Evolutionary conservation across 2,888 invertebrate species (phyloP).

Genomic region (Diaphora mendica): DNA sequence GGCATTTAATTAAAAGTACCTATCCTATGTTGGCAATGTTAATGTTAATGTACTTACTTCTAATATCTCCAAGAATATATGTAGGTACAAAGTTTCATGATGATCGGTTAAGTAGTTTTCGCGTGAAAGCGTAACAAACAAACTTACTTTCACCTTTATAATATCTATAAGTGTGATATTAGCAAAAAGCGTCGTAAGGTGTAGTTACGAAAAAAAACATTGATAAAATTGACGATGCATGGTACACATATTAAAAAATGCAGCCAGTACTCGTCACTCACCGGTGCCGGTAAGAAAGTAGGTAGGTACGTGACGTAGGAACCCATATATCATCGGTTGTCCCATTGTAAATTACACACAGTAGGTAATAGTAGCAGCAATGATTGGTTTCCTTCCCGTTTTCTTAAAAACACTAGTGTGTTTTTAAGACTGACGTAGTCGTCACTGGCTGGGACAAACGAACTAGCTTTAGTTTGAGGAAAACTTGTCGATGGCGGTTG

Average conservation of each 20-base stretch:
- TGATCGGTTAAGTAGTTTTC: too few species aligned
- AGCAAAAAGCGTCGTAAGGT: neutral
- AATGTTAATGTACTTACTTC: too few species aligned
- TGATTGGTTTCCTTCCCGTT: neutral
- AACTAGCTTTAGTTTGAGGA: neutral
- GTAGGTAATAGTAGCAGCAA: neutral
- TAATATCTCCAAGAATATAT: too few species aligned
- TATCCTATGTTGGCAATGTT: too few species aligned
- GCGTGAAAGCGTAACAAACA: too few species aligned
- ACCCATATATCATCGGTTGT: neutral
- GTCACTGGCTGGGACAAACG: slow-evolving; percentile 1
- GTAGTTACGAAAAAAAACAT: neutral
- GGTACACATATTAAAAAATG: neutral
- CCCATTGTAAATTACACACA: neutral
- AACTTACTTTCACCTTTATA: too few species aligned
- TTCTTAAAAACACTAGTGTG: neutral
- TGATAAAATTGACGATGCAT: neutral
- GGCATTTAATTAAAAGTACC: too few species aligned
- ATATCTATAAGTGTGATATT: too few species aligned
- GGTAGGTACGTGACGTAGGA: neutral
- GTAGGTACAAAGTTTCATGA: too few species aligned
- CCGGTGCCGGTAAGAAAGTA: neutral
- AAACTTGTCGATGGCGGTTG: neutral
- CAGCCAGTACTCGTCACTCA: neutral
- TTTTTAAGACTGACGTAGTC: too few species aligned